phyloP scores from a whole-genome alignment of 2,797 vertebrate species.

The Mormyrops attenuatus region DNA sequence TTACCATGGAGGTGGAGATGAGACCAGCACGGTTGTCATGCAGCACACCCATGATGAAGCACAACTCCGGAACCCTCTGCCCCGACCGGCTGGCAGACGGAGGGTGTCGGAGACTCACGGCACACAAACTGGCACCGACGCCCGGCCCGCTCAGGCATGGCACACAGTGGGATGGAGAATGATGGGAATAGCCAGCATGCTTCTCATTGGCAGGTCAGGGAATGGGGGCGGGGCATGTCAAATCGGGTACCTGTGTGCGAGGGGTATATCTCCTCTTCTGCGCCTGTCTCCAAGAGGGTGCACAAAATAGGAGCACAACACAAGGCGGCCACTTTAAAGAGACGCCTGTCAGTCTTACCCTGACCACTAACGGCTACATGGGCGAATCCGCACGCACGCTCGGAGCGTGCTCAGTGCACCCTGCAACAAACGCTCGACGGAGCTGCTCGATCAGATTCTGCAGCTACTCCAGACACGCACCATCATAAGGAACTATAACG shows the following conservation, averaged over 20 bases:
- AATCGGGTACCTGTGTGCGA: slow-evolving; percentile 78
- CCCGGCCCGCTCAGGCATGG: neutral
- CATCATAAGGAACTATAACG: neutral
- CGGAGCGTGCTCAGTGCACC: neutral
- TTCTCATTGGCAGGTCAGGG: neutral
- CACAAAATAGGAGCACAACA: slow-evolving; percentile 46
- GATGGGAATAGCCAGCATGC: slow-evolving; percentile 18
- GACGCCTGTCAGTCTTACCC: neutral
- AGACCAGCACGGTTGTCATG: neutral
- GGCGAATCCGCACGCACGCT: neutral
- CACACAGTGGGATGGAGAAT: neutral
- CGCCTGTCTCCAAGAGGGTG: slow-evolving; percentile 67
- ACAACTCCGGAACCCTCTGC: neutral
- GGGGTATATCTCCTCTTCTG: slow-evolving; percentile 94
- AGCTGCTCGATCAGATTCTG: neutral
- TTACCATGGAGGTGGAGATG: neutral
- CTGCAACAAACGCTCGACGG: neutral
- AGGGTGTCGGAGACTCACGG: neutral
- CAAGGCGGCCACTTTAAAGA: slow-evolving; percentile 40
- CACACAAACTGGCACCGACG: neutral
- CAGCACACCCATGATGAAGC: neutral
- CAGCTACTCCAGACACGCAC: neutral
- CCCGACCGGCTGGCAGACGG: neutral
- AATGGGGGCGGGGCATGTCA: neutral
- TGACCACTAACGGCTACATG: neutral